A percentile compares a stretch with the other conserved stretches of the same genome.
These are phyloP conservation scores for Jordanella pulchra DNA, from an alignment of 2,797 vertebrate species.

Conservation along the genomic window DNA sequence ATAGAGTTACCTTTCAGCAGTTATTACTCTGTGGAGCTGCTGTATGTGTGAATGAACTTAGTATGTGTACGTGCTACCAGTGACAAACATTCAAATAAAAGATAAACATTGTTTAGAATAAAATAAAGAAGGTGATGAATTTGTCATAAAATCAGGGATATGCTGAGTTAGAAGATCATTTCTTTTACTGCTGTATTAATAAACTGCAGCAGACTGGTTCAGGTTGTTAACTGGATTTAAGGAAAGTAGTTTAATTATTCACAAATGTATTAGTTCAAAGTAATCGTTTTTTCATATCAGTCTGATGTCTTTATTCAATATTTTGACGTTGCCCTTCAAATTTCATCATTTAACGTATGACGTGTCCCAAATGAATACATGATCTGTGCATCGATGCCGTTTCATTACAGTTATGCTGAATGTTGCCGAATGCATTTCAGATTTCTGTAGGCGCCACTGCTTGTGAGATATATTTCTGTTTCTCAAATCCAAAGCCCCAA, in stretches of 20 bases:
- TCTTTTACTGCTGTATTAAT: not conserved
- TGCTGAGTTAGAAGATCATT: not conserved
- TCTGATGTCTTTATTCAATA: not conserved
- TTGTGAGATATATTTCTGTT: conserved; percentile 28
- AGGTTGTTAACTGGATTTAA: not conserved
- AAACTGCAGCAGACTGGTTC: not conserved
- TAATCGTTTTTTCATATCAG: too few relatives aligned
- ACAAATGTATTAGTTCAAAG: too few relatives aligned
- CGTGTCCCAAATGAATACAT: not conserved
- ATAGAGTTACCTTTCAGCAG: not conserved
- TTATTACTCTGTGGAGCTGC: not conserved
- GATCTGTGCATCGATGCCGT: not conserved
- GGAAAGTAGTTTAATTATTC: not conserved
- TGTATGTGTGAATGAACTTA: not conserved
- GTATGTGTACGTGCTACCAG: not conserved
- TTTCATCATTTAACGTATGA: not conserved
- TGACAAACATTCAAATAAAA: not conserved
- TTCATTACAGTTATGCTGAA: not conserved
- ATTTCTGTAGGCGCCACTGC: conserved; percentile 3
- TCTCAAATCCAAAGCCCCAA: conserved; percentile 78
- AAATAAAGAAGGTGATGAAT: not conserved
- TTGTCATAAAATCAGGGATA: not conserved
- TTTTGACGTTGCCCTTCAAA: not conserved
- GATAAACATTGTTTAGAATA: not conserved
- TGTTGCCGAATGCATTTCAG: not conserved